These are phyloP conservation scores for Piaya cayana DNA, from an alignment of 2,113 vertebrate genomes.

Conservation along the genomic window DNA sequence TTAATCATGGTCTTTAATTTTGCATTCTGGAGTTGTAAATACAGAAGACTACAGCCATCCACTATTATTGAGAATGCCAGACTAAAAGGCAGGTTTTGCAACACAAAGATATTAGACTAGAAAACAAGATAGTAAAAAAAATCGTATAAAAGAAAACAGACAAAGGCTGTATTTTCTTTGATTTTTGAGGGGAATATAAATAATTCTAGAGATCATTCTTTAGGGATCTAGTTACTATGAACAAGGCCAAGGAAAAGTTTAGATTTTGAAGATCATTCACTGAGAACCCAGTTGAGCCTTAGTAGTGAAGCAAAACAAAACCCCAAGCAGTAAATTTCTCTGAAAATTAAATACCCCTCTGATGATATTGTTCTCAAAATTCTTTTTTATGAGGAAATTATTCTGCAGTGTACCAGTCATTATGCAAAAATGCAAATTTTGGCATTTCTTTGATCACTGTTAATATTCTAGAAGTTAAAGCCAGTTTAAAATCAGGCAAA, in stretches of 20 bases:
- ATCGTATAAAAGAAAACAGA: not conserved
- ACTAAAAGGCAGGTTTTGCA: not conserved
- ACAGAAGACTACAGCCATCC: not conserved
- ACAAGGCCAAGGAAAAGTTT: not conserved
- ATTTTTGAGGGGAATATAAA: not conserved
- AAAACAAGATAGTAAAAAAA: not conserved
- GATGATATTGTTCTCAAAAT: not conserved
- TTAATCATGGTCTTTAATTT: not conserved
- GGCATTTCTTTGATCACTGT: not conserved
- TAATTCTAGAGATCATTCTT: not conserved
- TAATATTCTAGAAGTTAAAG: not conserved
- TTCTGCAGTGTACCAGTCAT: not conserved
- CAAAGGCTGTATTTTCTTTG: not conserved
- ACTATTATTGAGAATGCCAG: not conserved
- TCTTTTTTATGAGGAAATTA: not conserved
- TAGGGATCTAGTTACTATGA: not conserved
- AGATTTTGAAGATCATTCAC: not conserved
- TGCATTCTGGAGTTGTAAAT: not conserved
- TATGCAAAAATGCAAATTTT: not conserved
- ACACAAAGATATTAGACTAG: not conserved
- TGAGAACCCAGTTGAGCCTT: not conserved
- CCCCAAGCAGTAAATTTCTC: not conserved
- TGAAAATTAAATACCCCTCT: not conserved
- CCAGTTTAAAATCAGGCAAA: not conserved
- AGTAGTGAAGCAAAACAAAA: not conserved